Percentiles rank a stretch among this genome's conserved stretches.
phyloP scores from a whole-genome alignment of 2,888 invertebrate genomes.

The Octodonta nipae region DNA sequence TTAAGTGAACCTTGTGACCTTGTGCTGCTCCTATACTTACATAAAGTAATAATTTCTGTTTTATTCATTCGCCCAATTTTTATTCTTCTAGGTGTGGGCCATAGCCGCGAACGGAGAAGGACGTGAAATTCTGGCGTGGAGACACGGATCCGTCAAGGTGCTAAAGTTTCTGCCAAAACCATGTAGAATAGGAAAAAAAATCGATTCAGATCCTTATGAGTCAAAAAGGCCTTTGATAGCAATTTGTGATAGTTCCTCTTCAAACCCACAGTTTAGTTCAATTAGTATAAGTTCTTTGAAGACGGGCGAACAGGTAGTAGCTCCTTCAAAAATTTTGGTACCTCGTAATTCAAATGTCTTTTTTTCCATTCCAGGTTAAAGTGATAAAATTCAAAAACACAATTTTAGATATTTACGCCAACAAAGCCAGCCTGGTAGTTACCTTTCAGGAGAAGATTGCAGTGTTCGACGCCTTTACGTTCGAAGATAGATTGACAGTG shows the following conservation, averaged over 20 bases:
- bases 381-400: slow-evolving; percentile 86
- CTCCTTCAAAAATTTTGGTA: slow-evolving; percentile 1
- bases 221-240: slow-evolving; percentile 79
- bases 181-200: slow-evolving; percentile 29
- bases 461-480: slow-evolving; percentile 75
- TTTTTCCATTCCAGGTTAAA: slow-evolving; percentile 62
- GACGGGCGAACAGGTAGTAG: slow-evolving; percentile 62
- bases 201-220: slow-evolving; percentile 55
- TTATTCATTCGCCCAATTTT: too few relatives aligned
- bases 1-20: too few relatives aligned
- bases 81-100: slow-evolving; percentile 56
- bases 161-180: slow-evolving; percentile 78
- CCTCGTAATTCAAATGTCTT: too few relatives aligned
- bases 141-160: slow-evolving; percentile 75
- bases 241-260: slow-evolving; percentile 72
- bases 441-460: slow-evolving; percentile 83
- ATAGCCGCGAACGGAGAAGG: slow-evolving; percentile 84
- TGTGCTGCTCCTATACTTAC: too few relatives aligned
- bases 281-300: slow-evolving; percentile 74
- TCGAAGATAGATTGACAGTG: slow-evolving; percentile 75
- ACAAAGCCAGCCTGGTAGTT: slow-evolving; percentile 73
- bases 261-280: slow-evolving; percentile 64
- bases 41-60: too few relatives aligned
- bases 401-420: slow-evolving; percentile 77
- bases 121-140: slow-evolving; percentile 84